Evolutionary conservation across 2,797 vertebrate species (phyloP).

Genomic region (Sternarchorhynchus goeldii): DNA sequence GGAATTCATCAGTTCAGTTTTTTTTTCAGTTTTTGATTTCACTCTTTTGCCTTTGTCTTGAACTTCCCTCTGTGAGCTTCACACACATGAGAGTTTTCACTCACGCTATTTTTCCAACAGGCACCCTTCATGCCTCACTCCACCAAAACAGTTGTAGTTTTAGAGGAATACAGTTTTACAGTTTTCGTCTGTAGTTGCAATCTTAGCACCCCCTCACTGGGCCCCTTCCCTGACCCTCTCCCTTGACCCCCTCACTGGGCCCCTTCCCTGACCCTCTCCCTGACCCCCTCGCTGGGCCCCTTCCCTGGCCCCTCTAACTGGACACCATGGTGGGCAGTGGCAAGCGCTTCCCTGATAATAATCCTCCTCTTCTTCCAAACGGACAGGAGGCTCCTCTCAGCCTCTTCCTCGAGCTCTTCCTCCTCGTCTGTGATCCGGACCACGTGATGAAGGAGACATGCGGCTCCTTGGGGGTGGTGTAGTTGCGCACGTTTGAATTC

Average conservation of each 20-base stretch:
- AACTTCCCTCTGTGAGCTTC: too few relatives aligned
- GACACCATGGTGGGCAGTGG: constrained; percentile 41
- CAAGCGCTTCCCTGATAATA: constrained; percentile 39
- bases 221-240: constrained; percentile 33
- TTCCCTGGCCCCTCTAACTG: constrained; percentile 48
- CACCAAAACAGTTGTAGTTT: too few relatives aligned
- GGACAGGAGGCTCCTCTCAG: background rate
- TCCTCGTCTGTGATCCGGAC: constrained; percentile 28
- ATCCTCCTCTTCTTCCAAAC: constrained; percentile 10
- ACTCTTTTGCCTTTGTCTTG: background rate
- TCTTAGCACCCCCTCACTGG: background rate
- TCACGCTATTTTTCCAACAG: too few relatives aligned
- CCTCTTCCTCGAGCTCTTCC: background rate
- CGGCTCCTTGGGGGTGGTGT: constrained; percentile 17
- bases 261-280: constrained; percentile 37
- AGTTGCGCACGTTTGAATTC: constrained; percentile 49
- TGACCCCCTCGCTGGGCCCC: constrained; percentile 43
- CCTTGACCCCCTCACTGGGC: background rate
- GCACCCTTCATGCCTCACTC: too few relatives aligned
- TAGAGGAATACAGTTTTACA: too few relatives aligned
- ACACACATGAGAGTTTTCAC: too few relatives aligned
- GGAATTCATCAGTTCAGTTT: constrained; percentile 20
- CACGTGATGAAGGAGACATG: constrained; percentile 32
- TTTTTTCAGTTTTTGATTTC: background rate
- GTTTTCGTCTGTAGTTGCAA: too few relatives aligned